phyloP scores from a whole-genome alignment of 2,113 vertebrate genomes.

The Puma concolor region DNA sequence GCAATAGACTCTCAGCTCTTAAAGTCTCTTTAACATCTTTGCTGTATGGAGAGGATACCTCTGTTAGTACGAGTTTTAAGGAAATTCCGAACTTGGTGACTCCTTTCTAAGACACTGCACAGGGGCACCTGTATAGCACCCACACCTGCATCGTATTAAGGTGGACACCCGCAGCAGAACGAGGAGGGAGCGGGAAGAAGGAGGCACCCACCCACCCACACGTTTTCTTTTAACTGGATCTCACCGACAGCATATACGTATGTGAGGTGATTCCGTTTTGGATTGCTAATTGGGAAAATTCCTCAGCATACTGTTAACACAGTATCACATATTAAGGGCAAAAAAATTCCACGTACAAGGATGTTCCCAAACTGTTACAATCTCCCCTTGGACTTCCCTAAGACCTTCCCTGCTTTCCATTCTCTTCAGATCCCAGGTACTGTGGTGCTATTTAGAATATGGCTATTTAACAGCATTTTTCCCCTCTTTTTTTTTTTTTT shows the following conservation, averaged over 20 bases:
- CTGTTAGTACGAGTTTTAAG: neutral
- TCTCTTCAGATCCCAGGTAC: neutral
- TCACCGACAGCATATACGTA: neutral
- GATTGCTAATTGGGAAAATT: neutral
- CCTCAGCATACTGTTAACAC: neutral
- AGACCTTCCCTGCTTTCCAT: neutral
- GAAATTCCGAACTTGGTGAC: neutral
- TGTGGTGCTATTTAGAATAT: neutral
- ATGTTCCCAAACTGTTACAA: neutral
- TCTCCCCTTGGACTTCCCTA: neutral
- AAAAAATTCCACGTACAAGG: neutral
- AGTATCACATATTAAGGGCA: neutral
- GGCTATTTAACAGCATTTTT: neutral
- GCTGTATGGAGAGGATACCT: neutral
- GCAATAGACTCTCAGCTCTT: neutral
- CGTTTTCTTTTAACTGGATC: neutral
- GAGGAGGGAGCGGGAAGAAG: neutral
- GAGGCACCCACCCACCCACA: neutral
- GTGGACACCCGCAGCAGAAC: neutral
- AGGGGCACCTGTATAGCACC: neutral
- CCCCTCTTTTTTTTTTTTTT: neutral
- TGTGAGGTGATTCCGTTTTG: neutral
- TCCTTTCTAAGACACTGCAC: neutral
- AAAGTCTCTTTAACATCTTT: neutral
- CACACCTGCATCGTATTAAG: too few species aligned